A percentile compares a stretch with the other conserved stretches of the same genome.
Conservation (phyloP, 1,140 invertebrate genomes). For the Cydia pomonella region DNA sequence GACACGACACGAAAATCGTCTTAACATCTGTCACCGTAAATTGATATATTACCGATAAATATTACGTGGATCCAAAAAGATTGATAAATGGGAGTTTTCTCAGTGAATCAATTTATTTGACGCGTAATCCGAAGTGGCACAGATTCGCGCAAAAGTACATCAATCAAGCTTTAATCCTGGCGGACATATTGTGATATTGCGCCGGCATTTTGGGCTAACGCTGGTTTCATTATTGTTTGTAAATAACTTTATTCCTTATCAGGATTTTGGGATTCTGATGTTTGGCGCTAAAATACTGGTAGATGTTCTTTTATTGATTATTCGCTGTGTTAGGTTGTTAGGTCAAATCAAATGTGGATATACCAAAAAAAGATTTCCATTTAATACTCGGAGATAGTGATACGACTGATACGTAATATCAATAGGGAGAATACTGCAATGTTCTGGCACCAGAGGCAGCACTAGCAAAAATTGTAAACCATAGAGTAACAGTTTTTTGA, state of each 20-base stretch:
- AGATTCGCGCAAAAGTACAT: conserved; percentile 4
- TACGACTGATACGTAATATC: no score
- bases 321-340: no score
- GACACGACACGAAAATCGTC: conserved; percentile 1
- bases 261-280: neutral
- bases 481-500: no score
- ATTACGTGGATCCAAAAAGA: neutral
- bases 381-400: no score
- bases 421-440: no score
- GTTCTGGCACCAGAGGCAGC: no score
- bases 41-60: conserved; percentile 9
- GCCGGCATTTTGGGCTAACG: neutral
- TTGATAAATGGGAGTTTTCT: conserved; percentile 9
- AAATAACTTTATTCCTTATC: neutral
- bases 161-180: conserved; percentile 4
- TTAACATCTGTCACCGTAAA: conserved; percentile 6
- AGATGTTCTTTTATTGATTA: neutral
- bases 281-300: neutral
- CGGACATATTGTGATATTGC: conserved; percentile 12
- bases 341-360: no score
- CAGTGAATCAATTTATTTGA: conserved; percentile 12
- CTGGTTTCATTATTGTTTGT: neutral
- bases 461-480: no score
- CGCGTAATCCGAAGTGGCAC: conserved; percentile 11
- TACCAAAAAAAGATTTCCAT: no score